phyloP scores from a whole-genome alignment of 2,113 vertebrate genomes.

The Phycodurus eques region DNA sequence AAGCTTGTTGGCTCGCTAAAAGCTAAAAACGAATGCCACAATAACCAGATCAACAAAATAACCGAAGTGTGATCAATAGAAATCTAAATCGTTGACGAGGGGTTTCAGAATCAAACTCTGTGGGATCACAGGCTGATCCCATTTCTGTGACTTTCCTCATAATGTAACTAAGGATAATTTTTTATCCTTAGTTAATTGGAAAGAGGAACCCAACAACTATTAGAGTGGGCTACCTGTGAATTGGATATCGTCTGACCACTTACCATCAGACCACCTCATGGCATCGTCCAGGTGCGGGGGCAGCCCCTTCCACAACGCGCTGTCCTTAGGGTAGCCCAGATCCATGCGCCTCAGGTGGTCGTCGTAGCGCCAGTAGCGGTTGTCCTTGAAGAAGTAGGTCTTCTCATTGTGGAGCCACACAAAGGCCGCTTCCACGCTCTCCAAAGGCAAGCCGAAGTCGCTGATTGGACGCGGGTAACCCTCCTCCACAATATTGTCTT shows the following conservation, averaged over 20 bases:
- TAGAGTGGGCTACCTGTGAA: neutral
- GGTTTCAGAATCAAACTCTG: no score
- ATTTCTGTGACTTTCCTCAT: no score
- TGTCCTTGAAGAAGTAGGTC: constrained; percentile 96
- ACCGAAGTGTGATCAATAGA: neutral
- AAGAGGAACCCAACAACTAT: no score
- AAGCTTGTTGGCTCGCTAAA: constrained; percentile 13
- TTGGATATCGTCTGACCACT: constrained; percentile 34
- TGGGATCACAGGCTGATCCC: no score
- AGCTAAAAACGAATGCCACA: constrained; percentile 17
- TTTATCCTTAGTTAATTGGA: no score
- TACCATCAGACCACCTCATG: constrained; percentile 95
- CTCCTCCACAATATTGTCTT: constrained; percentile 92
- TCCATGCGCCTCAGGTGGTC: constrained; percentile 87
- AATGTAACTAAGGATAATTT: no score
- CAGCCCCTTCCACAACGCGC: constrained; percentile 86
- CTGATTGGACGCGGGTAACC: constrained; percentile 89
- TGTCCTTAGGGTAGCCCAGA: constrained; percentile 85
- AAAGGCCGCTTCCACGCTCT: constrained; percentile 87
- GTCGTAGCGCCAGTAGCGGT: constrained; percentile 87
- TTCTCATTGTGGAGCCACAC: constrained; percentile 82
- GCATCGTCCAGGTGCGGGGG: constrained; percentile 84
- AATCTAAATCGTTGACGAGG: neutral
- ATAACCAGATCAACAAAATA: neutral
- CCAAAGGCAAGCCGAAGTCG: constrained; percentile 86